Evolutionary conservation across 2,113 vertebrate species (phyloP).

Genomic region (Salvator merianae): DNA sequence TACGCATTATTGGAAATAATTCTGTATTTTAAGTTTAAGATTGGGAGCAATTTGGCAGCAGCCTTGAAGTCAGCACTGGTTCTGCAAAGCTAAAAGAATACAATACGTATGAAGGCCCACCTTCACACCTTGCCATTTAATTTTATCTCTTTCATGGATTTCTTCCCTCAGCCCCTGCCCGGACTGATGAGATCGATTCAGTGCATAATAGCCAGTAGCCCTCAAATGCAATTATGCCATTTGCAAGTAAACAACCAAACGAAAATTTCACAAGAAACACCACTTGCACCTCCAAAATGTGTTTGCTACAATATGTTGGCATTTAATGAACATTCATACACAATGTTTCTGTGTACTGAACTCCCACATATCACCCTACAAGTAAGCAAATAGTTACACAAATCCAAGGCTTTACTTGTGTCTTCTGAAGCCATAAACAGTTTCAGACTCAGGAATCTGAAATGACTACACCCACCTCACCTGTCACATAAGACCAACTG

Average conservation of each 20-base stretch:
- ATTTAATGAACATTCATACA: not conserved
- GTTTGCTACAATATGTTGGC: not conserved
- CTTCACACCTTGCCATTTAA: no score
- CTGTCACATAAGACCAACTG: no score
- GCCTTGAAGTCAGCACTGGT: not conserved
- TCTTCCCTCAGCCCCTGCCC: no score
- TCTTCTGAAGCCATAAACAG: no score
- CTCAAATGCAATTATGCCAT: not conserved
- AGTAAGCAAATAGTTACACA: not conserved
- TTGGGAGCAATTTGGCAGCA: no score
- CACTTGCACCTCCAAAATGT: not conserved
- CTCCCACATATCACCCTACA: not conserved
- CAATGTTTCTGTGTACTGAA: not conserved
- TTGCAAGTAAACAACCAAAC: not conserved
- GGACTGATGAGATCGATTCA: not conserved
- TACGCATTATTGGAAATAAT: no score
- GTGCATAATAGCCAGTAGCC: not conserved
- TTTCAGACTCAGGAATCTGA: no score
- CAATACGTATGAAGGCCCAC: no score
- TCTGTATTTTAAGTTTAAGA: no score
- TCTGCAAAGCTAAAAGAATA: not conserved
- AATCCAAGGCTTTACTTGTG: not conserved
- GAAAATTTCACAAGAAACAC: not conserved
- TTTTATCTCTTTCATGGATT: no score
- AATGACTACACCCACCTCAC: no score